These are phyloP conservation scores for Perca schrenkii DNA, from an alignment of 2,113 vertebrate species.

Conservation along the genomic window DNA sequence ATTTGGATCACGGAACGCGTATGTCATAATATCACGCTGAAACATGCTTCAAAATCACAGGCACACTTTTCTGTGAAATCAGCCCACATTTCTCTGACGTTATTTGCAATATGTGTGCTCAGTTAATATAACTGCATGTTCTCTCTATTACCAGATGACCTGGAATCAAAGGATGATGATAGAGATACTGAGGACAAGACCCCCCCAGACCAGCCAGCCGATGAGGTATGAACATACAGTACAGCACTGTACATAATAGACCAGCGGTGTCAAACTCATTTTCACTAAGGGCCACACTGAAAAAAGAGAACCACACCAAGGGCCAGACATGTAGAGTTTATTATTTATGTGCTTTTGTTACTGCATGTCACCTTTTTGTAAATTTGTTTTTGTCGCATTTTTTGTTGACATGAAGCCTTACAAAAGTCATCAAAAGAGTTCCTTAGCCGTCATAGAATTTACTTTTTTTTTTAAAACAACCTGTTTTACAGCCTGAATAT, in stretches of 20 bases:
- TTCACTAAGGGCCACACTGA: too few relatives aligned
- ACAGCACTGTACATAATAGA: not conserved
- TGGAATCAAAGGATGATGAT: conserved; percentile 84
- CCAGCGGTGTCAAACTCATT: too few relatives aligned
- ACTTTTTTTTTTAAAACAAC: too few relatives aligned
- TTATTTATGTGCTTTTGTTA: too few relatives aligned
- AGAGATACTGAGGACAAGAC: conserved; percentile 74
- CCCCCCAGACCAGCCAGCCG: conserved; percentile 37
- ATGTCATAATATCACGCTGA: not conserved
- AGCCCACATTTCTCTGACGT: not conserved
- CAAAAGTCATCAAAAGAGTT: too few relatives aligned
- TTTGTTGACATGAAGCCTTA: too few relatives aligned
- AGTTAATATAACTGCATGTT: not conserved
- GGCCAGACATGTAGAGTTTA: too few relatives aligned
- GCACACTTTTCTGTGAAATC: not conserved
- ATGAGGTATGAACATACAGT: conserved; percentile 65
- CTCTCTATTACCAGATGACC: conserved; percentile 81
- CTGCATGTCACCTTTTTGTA: too few relatives aligned
- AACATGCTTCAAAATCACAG: not conserved
- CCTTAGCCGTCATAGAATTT: too few relatives aligned
- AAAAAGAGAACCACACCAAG: too few relatives aligned
- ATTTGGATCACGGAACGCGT: conserved; percentile 2
- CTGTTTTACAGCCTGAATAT: too few relatives aligned
- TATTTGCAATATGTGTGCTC: not conserved
- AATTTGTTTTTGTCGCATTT: too few relatives aligned